Conservation (phyloP, 2,113 vertebrate genomes). For the Dinomys branickii region DNA sequence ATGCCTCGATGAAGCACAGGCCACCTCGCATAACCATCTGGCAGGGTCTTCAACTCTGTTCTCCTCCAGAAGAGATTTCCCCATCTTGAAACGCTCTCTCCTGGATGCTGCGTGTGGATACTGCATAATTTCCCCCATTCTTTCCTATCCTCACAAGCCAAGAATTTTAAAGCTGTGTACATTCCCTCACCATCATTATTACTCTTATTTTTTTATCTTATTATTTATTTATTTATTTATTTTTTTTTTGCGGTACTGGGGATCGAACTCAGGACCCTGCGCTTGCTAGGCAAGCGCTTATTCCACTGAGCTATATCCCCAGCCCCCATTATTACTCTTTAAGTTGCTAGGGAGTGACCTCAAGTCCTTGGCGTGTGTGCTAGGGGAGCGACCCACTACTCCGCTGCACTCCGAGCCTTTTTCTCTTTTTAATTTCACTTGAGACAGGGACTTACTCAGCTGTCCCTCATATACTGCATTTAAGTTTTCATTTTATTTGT, state of each 20-base stretch:
- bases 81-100: conserved; percentile 48
- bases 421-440: background rate
- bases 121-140: background rate
- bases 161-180: conserved; percentile 20
- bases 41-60: conserved; percentile 21
- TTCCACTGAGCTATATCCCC: no score
- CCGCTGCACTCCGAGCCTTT: background rate
- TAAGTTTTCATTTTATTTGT: no score
- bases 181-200: background rate
- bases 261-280: no score
- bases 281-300: no score
- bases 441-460: background rate
- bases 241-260: no score
- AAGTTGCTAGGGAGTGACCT: background rate
- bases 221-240: no score
- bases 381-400: background rate
- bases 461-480: no score
- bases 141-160: conserved; percentile 20
- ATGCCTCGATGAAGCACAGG: background rate
- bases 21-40: background rate
- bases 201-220: no score
- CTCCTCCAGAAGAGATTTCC: background rate
- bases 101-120: background rate
- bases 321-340: background rate
- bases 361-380: background rate